These are phyloP conservation scores for Acanthochromis polyacanthus DNA, from an alignment of 2,113 vertebrate genomes.

Conservation along the genomic window DNA sequence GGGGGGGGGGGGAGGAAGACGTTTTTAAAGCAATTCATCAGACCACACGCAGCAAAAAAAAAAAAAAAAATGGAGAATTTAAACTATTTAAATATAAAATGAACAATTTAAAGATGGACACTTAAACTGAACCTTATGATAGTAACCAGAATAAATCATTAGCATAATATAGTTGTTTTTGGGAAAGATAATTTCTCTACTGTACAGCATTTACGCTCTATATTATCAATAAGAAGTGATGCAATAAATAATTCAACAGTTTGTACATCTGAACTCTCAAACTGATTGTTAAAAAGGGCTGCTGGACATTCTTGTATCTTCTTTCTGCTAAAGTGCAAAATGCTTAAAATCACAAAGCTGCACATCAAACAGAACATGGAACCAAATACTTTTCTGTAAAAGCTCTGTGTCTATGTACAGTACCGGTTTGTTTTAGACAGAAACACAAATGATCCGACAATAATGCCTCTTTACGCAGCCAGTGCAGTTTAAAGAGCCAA, in stretches of 20 bases:
- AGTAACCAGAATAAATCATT: constrained; percentile 33
- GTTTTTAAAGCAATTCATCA: background rate
- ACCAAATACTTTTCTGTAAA: background rate
- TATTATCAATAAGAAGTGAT: constrained; percentile 19
- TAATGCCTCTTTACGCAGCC: background rate
- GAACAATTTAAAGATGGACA: constrained; percentile 21
- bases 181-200: constrained; percentile 47
- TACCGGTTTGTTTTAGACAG: constrained; percentile 11
- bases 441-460: constrained; percentile 9
- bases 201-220: constrained; percentile 42
- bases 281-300: constrained; percentile 12
- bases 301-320: constrained; percentile 42
- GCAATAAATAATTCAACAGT: constrained; percentile 33
- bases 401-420: constrained; percentile 31
- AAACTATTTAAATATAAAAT: constrained; percentile 12
- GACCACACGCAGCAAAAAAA: constrained; percentile 9
- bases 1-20: too few species aligned
- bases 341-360: constrained; percentile 53
- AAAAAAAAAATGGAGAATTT: constrained; percentile 13
- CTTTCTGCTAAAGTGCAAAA: constrained; percentile 70
- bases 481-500: background rate
- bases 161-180: constrained; percentile 24
- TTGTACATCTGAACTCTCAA: constrained; percentile 14
- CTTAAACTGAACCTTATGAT: constrained; percentile 19
- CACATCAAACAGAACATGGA: constrained; percentile 9